These are phyloP conservation scores for Dromococcyx pavoninus DNA, from an alignment of 2,797 vertebrate genomes.

Conservation along the genomic window DNA sequence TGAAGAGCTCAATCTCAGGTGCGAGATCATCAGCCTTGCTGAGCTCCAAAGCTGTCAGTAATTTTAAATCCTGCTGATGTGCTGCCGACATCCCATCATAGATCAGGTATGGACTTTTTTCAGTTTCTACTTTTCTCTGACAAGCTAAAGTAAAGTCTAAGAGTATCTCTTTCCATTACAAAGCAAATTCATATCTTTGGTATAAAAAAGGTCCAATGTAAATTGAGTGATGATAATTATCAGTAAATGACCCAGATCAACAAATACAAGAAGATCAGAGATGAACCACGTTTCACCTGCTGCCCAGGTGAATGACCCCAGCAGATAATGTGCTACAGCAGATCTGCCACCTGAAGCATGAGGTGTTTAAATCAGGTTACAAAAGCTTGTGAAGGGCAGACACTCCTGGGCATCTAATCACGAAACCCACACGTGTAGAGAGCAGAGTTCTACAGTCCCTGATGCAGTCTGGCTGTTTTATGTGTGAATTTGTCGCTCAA, in stretches of 20 bases:
- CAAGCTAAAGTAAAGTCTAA: neutral
- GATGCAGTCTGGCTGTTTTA: neutral
- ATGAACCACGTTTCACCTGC: neutral
- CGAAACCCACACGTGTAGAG: neutral
- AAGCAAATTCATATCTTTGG: neutral
- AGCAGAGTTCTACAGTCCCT: neutral
- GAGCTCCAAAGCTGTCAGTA: neutral
- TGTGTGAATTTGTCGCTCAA: neutral
- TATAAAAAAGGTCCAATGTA: neutral
- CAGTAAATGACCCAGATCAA: neutral
- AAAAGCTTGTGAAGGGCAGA: neutral
- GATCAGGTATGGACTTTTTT: neutral
- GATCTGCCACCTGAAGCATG: neutral
- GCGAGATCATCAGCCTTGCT: neutral
- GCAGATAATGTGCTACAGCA: neutral
- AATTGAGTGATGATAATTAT: neutral
- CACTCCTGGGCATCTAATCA: neutral
- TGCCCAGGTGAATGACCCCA: slow-evolving; percentile 11
- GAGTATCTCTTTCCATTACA: neutral
- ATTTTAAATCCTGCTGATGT: neutral
- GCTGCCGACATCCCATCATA: neutral
- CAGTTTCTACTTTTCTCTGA: neutral
- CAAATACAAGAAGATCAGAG: neutral
- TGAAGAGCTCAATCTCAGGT: neutral
- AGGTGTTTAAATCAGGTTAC: slow-evolving; percentile 5